Percentiles rank a stretch among this genome's conserved stretches.
These are phyloP conservation scores for Orchesella cincta DNA, from an alignment of 1,140 invertebrate species.

Conservation along the genomic window DNA sequence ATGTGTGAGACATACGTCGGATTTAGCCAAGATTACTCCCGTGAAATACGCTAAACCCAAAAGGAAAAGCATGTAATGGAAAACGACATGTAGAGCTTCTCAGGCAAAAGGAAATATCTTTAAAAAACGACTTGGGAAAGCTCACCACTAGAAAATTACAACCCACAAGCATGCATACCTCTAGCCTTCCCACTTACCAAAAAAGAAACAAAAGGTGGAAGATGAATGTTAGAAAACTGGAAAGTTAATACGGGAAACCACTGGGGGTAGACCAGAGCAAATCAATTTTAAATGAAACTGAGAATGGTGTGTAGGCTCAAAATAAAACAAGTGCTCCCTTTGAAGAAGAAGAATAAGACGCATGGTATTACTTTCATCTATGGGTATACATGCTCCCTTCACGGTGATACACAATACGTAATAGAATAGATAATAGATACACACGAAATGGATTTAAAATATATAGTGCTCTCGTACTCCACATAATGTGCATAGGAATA, in stretches of 20 bases:
- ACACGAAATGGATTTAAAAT: too few relatives aligned
- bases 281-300: slow-evolving; percentile 27
- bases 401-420: too few relatives aligned
- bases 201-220: not conserved
- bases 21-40: not conserved
- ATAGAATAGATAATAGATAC: too few relatives aligned
- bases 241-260: not conserved
- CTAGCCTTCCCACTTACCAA: too few relatives aligned
- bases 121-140: not conserved
- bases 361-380: too few relatives aligned
- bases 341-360: not conserved
- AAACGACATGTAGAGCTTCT: not conserved
- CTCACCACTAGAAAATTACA: not conserved
- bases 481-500: too few relatives aligned
- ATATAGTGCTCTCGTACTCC: too few relatives aligned
- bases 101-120: not conserved
- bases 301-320: not conserved
- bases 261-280: slow-evolving; percentile 11
- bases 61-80: not conserved
- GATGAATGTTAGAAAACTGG: not conserved
- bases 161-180: not conserved
- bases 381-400: too few relatives aligned
- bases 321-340: not conserved
- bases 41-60: not conserved
- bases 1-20: not conserved